Conservation (phyloP, 2,888 invertebrate genomes). For the Therioaphis trifolii region DNA sequence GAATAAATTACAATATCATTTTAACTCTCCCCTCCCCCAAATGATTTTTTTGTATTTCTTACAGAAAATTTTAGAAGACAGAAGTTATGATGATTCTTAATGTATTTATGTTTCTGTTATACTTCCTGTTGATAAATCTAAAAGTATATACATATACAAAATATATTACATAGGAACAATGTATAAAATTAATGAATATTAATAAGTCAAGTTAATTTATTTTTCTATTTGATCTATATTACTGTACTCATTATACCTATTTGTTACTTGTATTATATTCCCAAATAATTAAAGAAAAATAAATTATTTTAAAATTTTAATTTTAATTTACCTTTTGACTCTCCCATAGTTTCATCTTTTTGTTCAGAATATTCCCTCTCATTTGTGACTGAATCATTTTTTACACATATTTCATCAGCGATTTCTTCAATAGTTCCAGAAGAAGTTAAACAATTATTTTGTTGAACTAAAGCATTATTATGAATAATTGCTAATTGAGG, state of each 20-base stretch:
- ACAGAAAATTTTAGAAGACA: not conserved
- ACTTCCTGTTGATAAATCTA: constrained; percentile 10
- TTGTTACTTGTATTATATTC: not conserved
- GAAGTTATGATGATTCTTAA: constrained; percentile 14
- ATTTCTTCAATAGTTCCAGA: constrained; percentile 55
- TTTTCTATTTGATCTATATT: not conserved
- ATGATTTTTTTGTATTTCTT: not conserved
- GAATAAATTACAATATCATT: constrained; percentile 5
- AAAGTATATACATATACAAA: no score
- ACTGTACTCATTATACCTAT: not conserved
- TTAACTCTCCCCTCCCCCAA: not conserved
- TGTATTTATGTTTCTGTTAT: not conserved
- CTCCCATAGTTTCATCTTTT: constrained; percentile 3
- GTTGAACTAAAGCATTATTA: not conserved
- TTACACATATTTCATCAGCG: constrained; percentile 8
- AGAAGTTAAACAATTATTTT: constrained; percentile 4
- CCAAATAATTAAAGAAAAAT: no score
- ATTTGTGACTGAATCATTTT: constrained; percentile 26
- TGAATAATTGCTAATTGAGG: constrained; percentile 70
- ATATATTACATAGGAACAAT: no score
- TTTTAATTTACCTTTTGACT: constrained; percentile 18
- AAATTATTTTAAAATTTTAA: no score
- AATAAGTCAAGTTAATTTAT: not conserved
- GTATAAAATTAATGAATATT: not conserved
- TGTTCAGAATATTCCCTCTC: constrained; percentile 38